Percentiles rank a stretch among this genome's conserved stretches.
These are phyloP conservation scores for Mythimna loreyi DNA, from an alignment of 2,888 invertebrate species.

Conservation along the genomic window DNA sequence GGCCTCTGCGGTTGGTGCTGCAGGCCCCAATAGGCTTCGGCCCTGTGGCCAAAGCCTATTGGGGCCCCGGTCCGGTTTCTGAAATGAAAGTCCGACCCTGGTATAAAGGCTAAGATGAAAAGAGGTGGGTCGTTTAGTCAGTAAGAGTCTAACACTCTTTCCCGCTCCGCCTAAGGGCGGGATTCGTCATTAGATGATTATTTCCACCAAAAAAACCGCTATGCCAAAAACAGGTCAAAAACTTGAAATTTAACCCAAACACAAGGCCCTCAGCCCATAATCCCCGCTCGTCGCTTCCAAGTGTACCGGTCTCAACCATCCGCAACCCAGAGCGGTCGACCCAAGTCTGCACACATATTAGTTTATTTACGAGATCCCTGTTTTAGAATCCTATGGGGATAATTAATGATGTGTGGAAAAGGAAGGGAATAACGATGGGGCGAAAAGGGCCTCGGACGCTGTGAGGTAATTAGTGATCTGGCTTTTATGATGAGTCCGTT, in stretches of 20 bases:
- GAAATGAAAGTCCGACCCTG: too few species aligned
- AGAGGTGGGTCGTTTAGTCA: too few species aligned
- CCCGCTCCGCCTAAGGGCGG: too few species aligned
- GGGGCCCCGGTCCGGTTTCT: too few species aligned
- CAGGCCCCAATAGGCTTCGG: too few species aligned
- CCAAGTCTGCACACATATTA: conserved; percentile 62
- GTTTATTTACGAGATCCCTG: conserved; percentile 69
- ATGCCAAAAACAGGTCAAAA: background rate
- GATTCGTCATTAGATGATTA: too few species aligned
- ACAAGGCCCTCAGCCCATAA: background rate
- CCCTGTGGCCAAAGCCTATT: too few species aligned
- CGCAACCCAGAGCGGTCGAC: conserved; percentile 47
- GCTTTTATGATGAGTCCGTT: conserved; percentile 40
- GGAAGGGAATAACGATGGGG: conserved; percentile 49
- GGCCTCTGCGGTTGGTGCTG: too few species aligned
- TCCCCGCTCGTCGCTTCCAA: conserved; percentile 37
- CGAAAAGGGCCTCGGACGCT: conserved; percentile 23
- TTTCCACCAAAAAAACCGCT: too few species aligned
- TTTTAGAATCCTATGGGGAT: conserved; percentile 65
- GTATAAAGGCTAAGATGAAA: too few species aligned
- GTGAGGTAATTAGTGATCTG: conserved; percentile 49
- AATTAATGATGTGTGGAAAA: conserved; percentile 68
- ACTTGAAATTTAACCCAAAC: background rate
- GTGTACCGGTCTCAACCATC: conserved; percentile 27
- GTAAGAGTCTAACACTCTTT: too few species aligned